Base-by-base conservation (phyloP, 2,888 invertebrate genomes). In the Poecilobothrus nobilitatus region DNA sequence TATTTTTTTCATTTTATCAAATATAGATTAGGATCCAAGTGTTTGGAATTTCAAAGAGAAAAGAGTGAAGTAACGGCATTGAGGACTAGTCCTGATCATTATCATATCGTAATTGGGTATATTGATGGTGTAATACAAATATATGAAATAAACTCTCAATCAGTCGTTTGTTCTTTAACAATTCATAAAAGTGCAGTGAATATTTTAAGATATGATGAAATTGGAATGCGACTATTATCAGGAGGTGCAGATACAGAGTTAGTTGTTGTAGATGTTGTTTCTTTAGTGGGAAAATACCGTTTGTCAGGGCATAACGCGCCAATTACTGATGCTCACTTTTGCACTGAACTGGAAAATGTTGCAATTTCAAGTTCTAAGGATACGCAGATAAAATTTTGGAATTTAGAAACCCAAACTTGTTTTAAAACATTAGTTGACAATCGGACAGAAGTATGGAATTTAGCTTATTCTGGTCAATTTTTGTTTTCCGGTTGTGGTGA, bases 311-410 rank as follows among this genome's bases (percentile, higher is more conserved):
- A 99, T 81, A 96, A 94, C 80, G 94, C 92, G 22, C 87, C 88
- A 0, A 86, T 99, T 21, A 98, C 97, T 0, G 91, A 92, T 83
- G 82, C 90, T 0, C 83, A 87, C 9, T 94, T 94, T 76, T 86
- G 93, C 79, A 85, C 86, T 69, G 84, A 88, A 69, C 85, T 90
- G 72, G n/a, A 64, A 2, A 70, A 72, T 65, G 66, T 73, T 34
- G 80, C 94, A 10, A 84, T 95, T 9, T 91, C 92, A 75, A 87
- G 91, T 61, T 96, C 97, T 0, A 96, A 95, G 80, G 99, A 99
- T 79, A 92, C 92, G 10, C 92, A 92, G 79, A 88, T 99, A 0
- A 98, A 97, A 81, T 95, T 99, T 80, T 99, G 98, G 98, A 95
- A 98, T 80, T 84, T 98, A 73, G 91, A 93, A 73, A 95, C 95